phyloP scores from a whole-genome alignment of 1,140 invertebrate genomes.

The Probaryconus sp. region DNA sequence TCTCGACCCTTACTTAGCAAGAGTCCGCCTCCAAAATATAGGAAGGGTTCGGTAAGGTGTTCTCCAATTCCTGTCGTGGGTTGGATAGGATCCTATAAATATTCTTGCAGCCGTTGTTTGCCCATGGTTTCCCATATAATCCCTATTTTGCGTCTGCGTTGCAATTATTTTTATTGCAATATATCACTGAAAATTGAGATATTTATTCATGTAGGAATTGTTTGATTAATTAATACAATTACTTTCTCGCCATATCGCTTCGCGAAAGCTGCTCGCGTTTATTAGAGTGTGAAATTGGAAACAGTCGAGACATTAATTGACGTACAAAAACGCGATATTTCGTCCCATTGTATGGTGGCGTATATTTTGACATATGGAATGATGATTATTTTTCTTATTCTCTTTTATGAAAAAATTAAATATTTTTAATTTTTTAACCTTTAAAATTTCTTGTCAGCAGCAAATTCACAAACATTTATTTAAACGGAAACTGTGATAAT shows the following conservation, averaged over 20 bases:
- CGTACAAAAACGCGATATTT: conserved; percentile 34
- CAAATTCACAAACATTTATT: too few relatives aligned
- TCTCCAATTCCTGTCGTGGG: conserved; percentile 31
- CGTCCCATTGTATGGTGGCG: conserved; percentile 23
- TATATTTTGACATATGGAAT: conserved; percentile 12
- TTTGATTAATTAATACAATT: conserved; percentile 46
- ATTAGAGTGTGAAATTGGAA: conserved; percentile 44
- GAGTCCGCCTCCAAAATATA: conserved; percentile 20
- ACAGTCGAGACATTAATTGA: conserved; percentile 43
- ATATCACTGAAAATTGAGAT: not conserved
- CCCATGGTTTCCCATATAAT: not conserved
- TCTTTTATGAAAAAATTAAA: too few relatives aligned
- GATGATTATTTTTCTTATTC: too few relatives aligned
- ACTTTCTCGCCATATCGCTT: conserved; percentile 15
- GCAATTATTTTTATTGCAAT: conserved; percentile 10
- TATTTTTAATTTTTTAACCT: too few relatives aligned
- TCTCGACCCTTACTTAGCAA: conserved; percentile 38
- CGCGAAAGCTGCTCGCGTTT: conserved; percentile 3
- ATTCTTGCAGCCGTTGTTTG: not conserved
- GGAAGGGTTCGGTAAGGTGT: conserved; percentile 37
- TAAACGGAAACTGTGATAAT: too few relatives aligned
- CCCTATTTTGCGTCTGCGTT: too few relatives aligned
- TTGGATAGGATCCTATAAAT: conserved; percentile 17
- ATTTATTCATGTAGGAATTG: conserved; percentile 9
- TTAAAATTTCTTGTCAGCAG: too few relatives aligned